phyloP scores from a whole-genome alignment of 2,113 vertebrate species.

The Brachypteracias leptosomus region DNA sequence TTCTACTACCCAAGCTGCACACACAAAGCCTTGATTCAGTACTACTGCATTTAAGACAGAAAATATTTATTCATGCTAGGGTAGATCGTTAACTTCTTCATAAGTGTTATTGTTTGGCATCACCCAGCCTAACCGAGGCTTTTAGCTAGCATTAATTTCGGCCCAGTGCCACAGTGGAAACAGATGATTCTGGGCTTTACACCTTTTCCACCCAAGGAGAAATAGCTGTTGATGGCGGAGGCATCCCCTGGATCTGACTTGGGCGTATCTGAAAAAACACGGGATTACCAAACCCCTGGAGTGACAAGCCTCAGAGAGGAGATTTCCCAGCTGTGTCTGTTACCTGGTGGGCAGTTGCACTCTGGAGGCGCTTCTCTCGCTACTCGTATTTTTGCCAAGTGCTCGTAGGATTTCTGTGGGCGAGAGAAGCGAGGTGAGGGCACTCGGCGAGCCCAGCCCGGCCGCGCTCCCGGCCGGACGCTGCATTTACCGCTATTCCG shows the following conservation, averaged over 20 bases:
- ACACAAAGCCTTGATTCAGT: neutral
- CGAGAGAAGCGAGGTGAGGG: slow-evolving; percentile 37
- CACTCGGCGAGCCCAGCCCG: neutral
- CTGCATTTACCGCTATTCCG: neutral
- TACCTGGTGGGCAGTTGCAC: slow-evolving; percentile 98
- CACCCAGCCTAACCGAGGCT: neutral
- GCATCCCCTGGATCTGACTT: neutral
- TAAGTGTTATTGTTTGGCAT: neutral
- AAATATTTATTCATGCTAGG: neutral
- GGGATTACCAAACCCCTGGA: neutral
- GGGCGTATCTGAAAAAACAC: neutral
- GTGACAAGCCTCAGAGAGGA: neutral
- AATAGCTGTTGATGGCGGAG: neutral
- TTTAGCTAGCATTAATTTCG: neutral
- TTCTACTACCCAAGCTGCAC: neutral
- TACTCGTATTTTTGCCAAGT: slow-evolving; percentile 88
- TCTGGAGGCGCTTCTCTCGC: slow-evolving; percentile 86
- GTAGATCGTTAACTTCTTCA: neutral
- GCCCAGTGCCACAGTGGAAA: neutral
- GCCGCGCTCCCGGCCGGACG: neutral
- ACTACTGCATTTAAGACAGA: neutral
- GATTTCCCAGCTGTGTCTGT: slow-evolving; percentile 6
- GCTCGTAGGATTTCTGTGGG: slow-evolving; percentile 89
- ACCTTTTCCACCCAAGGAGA: neutral
- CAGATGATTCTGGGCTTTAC: neutral